Evolutionary conservation across 2,888 invertebrate species (phyloP), one percentile per base, ranked within the genome.

Genomic region (Julus scandinavius): DNA sequence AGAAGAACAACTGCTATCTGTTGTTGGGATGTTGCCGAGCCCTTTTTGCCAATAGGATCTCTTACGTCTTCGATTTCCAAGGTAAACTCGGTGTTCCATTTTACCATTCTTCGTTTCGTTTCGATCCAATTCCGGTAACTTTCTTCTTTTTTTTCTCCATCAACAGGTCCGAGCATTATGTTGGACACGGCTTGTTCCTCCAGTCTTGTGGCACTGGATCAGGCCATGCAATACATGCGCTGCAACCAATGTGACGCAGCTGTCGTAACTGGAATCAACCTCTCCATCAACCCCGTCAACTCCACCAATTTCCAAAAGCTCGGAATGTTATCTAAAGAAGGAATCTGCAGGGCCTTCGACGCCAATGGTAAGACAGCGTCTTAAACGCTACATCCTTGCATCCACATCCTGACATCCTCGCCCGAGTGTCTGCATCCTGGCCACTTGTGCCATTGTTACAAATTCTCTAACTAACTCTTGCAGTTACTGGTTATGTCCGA

Each of bases 101-200:
- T 4, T 4, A 17, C 17, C 15, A 58, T 17, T 58, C 13, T 7
- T 17, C 13, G n/a, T n/a, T n/a, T n/a, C n/a, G n/a, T n/a, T n/a
- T n/a, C n/a, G n/a, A n/a, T n/a, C n/a, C n/a, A n/a, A n/a, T n/a
- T n/a, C n/a, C n/a, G n/a, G n/a, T n/a, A n/a, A n/a, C n/a, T n/a
- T n/a, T n/a, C n/a, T n/a, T n/a, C n/a, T n/a, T 5, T 13, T 17
- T 41, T 50, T 20, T 38, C 58, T 29, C 87, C 85, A 88, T 85
- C 90, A 91, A 29, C 91, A 94, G 95, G 99, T 1, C 99, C 99
- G 11, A 98, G 98, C 92, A 98, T 96, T 93, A 96, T 98, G 54
- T 93, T 99, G 87, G 99, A 99, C 93, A 99, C 99, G 2, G 99
- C 99, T 13, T 99, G 99, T 93, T 99, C 99, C 0, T 98, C 98